These are phyloP conservation scores for Drosophila parvula DNA, from an alignment of 1,140 invertebrate genomes.

Conservation along the genomic window DNA sequence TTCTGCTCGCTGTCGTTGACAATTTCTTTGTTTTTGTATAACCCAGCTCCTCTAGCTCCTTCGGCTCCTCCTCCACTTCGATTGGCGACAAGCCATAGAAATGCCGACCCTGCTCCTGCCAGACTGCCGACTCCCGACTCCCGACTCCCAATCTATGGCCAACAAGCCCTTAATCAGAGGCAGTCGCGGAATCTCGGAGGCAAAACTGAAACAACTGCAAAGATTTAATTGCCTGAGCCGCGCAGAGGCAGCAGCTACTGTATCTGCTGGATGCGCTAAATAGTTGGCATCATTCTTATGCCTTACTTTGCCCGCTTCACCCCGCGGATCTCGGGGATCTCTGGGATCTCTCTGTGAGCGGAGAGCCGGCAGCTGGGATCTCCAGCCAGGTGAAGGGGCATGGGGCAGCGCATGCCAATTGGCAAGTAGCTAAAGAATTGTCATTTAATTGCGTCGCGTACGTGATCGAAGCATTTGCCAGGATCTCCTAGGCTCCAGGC, in stretches of 20 bases:
- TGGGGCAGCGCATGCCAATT: constrained; percentile 73
- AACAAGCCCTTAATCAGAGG: constrained; percentile 76
- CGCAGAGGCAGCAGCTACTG: constrained; percentile 51
- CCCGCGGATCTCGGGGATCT: constrained; percentile 19
- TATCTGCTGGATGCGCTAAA: constrained; percentile 80
- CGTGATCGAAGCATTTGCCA: constrained; percentile 80
- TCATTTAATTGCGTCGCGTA: constrained; percentile 82
- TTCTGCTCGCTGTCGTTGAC: constrained; percentile 64
- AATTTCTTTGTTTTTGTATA: constrained; percentile 66
- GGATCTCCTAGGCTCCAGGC: constrained; percentile 22
- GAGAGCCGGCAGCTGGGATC: not conserved
- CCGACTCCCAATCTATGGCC: constrained; percentile 57
- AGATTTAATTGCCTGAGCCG: constrained; percentile 74
- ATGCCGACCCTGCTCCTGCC: constrained; percentile 1
- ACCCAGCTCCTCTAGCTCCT: not conserved
- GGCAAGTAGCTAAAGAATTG: constrained; percentile 81
- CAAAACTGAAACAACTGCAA: constrained; percentile 75
- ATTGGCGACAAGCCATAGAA: constrained; percentile 18
- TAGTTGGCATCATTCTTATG: constrained; percentile 82
- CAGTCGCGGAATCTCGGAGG: constrained; percentile 63
- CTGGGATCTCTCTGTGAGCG: constrained; percentile 5
- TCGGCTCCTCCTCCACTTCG: constrained; percentile 2
- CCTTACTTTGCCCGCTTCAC: constrained; percentile 65
- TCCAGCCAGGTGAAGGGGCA: constrained; percentile 11
- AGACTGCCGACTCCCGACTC: not conserved